Base-by-base conservation (phyloP, 2,888 invertebrate genomes). In the Euphydryas editha region DNA sequence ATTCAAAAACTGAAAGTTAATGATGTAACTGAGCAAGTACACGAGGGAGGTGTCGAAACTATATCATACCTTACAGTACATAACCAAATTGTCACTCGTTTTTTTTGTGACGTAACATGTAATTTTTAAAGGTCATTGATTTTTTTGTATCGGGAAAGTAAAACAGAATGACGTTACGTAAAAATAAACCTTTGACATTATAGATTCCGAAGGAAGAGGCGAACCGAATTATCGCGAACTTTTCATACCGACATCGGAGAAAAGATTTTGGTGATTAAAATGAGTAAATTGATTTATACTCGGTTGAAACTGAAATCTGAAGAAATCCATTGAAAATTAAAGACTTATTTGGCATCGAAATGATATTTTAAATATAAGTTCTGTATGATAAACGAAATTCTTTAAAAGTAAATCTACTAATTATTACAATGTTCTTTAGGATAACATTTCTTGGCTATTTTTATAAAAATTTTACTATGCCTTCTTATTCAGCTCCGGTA, bases 101-200 rank as follows among this genome's bases (percentile, higher is more conserved):
- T 63, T 63, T 66, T 63, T 58, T 47, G 54, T 51, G 57, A 57
- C 47, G 57, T 61, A 67, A 63, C 18, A 11, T 44, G 21, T 51
- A 59, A 57, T 55, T 46, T 51, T 59, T 68, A 68, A 67, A 65
- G 71, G 65, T 65, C 59, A 65, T 37, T 49, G 54, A 47, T 51
- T 58, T 71, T 67, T 65, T 51, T 51, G 49, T 59, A 62, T n/a
- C 57, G 63, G 54, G 62, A 68, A 69, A 71, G 69, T 67, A 64
- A 68, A 68, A 63, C 51, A 68, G 59, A 66, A 71, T 63, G 67
- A 63, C 55, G 56, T 68, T 72, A 65, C 63, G 58, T 67, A 71
- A 71, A 59, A 54, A 30, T 30, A 30, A 58, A 72, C 21, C 47
- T 47, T 20, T 77, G 77, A 76, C 76, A 78, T 79, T 76, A 74